Conservation (phyloP, 2,113 vertebrate species). For the Psettodes erumei region DNA sequence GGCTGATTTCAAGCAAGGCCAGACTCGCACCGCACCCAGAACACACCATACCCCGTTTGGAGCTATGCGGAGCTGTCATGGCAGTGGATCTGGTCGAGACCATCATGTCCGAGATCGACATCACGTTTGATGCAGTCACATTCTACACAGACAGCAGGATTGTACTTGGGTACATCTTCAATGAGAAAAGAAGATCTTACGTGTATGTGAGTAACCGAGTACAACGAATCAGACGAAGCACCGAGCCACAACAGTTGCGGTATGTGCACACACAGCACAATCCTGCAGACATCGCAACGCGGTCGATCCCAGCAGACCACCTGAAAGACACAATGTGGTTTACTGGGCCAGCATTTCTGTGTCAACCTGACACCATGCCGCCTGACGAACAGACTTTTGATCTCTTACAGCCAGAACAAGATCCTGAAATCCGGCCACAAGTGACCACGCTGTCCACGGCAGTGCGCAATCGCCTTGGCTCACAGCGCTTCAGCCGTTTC, state of each 20-base stretch:
- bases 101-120: not conserved
- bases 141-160: slow-evolving; percentile 11
- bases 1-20: not conserved
- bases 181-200: not conserved
- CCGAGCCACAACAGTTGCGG: slow-evolving; percentile 2
- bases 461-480: no score
- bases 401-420: not conserved
- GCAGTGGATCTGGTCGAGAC: not conserved
- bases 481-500: no score
- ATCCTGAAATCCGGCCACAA: not conserved
- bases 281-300: slow-evolving; percentile 11
- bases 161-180: slow-evolving; percentile 12
- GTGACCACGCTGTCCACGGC: no score
- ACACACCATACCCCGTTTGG: not conserved
- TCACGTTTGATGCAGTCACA: not conserved
- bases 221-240: not conserved
- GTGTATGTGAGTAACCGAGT: slow-evolving; percentile 1
- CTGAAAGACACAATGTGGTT: not conserved
- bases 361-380: not conserved
- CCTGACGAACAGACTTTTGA: not conserved
- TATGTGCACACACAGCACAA: not conserved
- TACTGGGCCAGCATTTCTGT: not conserved
- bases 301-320: not conserved
- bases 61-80: not conserved
- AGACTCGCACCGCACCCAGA: not conserved